phyloP scores from a whole-genome alignment of 2,113 vertebrate genomes.

The Anolis carolinensis region DNA sequence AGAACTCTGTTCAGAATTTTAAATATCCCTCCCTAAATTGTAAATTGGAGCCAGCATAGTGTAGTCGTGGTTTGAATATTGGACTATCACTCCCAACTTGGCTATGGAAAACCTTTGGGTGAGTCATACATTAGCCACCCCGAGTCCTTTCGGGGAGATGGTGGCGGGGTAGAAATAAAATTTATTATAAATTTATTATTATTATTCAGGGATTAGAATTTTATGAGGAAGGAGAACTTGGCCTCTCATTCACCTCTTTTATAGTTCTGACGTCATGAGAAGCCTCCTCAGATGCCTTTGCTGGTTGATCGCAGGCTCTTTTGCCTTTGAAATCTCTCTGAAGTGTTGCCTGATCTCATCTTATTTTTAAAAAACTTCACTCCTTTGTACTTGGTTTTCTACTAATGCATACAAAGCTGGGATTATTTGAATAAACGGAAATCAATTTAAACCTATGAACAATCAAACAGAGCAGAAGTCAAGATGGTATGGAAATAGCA shows the following conservation, averaged over 20 bases:
- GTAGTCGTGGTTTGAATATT: no score
- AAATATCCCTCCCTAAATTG: no score
- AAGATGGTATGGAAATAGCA: neutral
- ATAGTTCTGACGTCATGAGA: neutral
- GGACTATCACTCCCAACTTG: no score
- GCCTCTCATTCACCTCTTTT: neutral
- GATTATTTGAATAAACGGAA: neutral
- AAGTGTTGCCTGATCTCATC: neutral
- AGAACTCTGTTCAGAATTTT: no score
- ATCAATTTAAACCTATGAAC: neutral
- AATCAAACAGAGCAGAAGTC: neutral
- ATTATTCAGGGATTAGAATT: no score
- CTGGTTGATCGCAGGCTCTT: neutral
- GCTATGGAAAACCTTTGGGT: no score
- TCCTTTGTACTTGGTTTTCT: neutral
- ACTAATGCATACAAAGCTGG: neutral
- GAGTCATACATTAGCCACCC: no score
- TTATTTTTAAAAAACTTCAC: neutral
- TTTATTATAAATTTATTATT: no score
- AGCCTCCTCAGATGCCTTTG: neutral
- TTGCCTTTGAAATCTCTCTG: neutral
- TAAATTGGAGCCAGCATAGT: no score
- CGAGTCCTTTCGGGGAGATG: no score
- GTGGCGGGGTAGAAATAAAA: no score
- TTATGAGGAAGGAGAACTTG: no score